Conservation (phyloP, 1,140 invertebrate species). For the Melipona quadrifasciata region DNA sequence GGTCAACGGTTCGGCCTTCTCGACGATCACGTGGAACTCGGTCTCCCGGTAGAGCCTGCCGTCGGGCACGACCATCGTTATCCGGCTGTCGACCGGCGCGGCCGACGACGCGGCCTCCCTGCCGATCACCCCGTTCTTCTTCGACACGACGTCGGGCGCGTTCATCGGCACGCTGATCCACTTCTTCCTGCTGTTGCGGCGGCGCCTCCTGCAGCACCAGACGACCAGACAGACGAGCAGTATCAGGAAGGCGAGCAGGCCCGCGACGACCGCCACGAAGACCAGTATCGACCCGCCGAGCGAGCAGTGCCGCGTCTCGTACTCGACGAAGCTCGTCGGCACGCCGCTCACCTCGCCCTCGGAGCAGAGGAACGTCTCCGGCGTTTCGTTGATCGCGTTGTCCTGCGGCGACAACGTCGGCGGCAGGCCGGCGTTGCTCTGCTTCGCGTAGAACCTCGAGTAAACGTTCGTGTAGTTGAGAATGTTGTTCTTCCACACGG, state of each 20-base stretch:
- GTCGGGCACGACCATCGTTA: slow-evolving; percentile 88
- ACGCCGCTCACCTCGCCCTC: slow-evolving; percentile 59
- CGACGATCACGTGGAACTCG: slow-evolving; percentile 91
- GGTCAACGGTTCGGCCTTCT: slow-evolving; percentile 89
- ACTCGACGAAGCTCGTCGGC: slow-evolving; percentile 70
- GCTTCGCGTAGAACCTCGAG: slow-evolving; percentile 62
- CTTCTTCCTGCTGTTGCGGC: slow-evolving; percentile 69
- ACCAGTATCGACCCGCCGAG: slow-evolving; percentile 72
- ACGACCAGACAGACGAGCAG: slow-evolving; percentile 65
- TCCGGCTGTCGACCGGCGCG: slow-evolving; percentile 77
- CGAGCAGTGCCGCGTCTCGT: slow-evolving; percentile 71
- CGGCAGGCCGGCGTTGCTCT: slow-evolving; percentile 51
- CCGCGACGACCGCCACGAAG: slow-evolving; percentile 67
- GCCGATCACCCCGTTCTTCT: slow-evolving; percentile 77
- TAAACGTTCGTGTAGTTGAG: slow-evolving; percentile 78
- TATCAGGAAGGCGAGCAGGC: slow-evolving; percentile 59
- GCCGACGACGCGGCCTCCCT: slow-evolving; percentile 58
- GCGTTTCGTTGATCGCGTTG: slow-evolving; percentile 63
- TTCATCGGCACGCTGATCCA: slow-evolving; percentile 81
- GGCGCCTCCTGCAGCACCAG: slow-evolving; percentile 72
- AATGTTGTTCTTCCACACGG: slow-evolving; percentile 77
- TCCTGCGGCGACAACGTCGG: slow-evolving; percentile 62
- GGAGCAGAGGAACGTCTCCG: slow-evolving; percentile 74
- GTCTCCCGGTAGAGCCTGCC: slow-evolving; percentile 91
- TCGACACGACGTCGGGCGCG: slow-evolving; percentile 77